Percentiles rank a stretch among this genome's conserved stretches.
Evolutionary conservation across 2,888 invertebrate genomes (phyloP).

Genomic region (Nymphalis urticae): DNA sequence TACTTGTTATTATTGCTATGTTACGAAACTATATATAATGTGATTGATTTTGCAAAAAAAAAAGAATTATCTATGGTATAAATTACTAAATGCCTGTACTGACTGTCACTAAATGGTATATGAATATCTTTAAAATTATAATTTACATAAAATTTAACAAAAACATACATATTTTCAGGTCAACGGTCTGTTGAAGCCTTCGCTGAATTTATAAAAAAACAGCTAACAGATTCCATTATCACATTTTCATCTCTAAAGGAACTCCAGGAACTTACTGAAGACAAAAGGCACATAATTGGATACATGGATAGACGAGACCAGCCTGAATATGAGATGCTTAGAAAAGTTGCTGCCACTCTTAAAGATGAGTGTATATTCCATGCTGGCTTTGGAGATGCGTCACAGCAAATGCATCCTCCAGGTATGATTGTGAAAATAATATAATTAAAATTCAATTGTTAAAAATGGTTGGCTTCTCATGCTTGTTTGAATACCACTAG

Average conservation of each 20-base stretch:
- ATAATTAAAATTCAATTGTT: too few species aligned
- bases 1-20: too few species aligned
- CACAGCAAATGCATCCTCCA: slow-evolving; percentile 92
- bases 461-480: too few species aligned
- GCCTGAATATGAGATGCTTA: slow-evolving; percentile 89
- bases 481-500: too few species aligned
- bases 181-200: slow-evolving; percentile 95
- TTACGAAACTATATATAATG: too few species aligned
- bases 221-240: slow-evolving; percentile 92
- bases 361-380: slow-evolving; percentile 98
- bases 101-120: too few species aligned
- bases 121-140: too few species aligned
- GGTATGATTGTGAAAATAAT: slow-evolving; percentile 65
- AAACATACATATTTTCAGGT: slow-evolving; percentile 55
- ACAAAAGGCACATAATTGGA: slow-evolving; percentile 92
- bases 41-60: too few species aligned
- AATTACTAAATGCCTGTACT: too few species aligned
- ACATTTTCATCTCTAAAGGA: slow-evolving; percentile 89
- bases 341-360: slow-evolving; percentile 91
- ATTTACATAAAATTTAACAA: neutral
- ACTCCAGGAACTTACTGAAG: slow-evolving; percentile 87
- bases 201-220: slow-evolving; percentile 92
- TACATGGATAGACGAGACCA: slow-evolving; percentile 92
- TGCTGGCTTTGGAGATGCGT: slow-evolving; percentile 92
- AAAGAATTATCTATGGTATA: too few species aligned